Evolutionary conservation across 2,888 invertebrate species (phyloP).

Genomic region (Stenotaenia linearis): DNA sequence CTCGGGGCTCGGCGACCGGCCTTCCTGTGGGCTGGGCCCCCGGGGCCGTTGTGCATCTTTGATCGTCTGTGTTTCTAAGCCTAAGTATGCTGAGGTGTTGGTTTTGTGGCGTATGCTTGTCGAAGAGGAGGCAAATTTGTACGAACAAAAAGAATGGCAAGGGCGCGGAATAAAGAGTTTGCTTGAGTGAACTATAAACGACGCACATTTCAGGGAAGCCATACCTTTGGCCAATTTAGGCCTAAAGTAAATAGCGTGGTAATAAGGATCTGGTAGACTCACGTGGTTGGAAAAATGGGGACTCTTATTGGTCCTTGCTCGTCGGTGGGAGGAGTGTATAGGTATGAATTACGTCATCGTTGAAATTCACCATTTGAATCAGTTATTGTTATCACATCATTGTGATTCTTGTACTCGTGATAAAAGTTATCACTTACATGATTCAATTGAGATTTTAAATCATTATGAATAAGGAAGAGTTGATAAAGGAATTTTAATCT

Average conservation of each 20-base stretch:
- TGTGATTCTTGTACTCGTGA: no score
- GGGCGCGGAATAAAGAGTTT: not conserved
- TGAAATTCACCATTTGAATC: not conserved
- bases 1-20: not conserved
- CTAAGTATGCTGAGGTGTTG: not conserved
- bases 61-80: not conserved
- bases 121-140: not conserved
- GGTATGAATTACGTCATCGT: not conserved
- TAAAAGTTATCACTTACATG: no score
- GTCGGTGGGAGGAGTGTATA: not conserved
- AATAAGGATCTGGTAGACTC: not conserved
- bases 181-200: not conserved
- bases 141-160: not conserved
- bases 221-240: not conserved
- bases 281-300: not conserved
- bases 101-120: not conserved
- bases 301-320: not conserved
- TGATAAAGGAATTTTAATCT: no score
- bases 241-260: not conserved
- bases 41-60: not conserved
- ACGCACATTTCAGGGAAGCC: slow-evolving; percentile 7
- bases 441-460: no score
- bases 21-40: not conserved
- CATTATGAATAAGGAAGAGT: no score
- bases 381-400: not conserved